Percentiles rank a stretch among this genome's conserved stretches.
Conservation (phyloP, 2,888 invertebrate genomes). For the Limnephilus lunatus region DNA sequence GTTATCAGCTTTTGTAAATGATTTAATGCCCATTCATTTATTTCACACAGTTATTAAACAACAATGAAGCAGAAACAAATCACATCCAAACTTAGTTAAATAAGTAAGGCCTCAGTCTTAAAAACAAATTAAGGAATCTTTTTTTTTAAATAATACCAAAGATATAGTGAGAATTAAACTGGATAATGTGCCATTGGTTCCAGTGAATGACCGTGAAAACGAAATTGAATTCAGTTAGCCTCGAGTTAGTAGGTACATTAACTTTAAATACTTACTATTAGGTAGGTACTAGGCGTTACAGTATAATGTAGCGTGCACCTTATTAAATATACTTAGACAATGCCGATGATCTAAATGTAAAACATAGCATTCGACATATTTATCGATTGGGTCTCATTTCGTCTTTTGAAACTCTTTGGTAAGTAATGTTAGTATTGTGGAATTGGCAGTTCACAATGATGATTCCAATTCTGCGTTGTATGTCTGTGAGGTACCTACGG, state of each 20-base stretch:
- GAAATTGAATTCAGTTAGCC: constrained; percentile 38
- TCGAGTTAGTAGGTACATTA: constrained; percentile 4
- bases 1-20: background rate
- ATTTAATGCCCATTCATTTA: background rate
- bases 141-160: background rate
- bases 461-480: too few relatives aligned
- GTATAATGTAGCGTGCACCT: background rate
- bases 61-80: background rate
- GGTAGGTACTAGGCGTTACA: background rate
- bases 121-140: background rate
- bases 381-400: too few relatives aligned
- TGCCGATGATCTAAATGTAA: background rate
- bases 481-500: too few relatives aligned
- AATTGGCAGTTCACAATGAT: too few relatives aligned
- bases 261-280: constrained; percentile 33
- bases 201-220: constrained; percentile 37
- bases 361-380: background rate
- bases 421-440: too few relatives aligned
- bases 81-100: background rate
- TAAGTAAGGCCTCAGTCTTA: background rate
- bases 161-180: constrained; percentile 12
- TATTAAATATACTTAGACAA: background rate
- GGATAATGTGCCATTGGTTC: constrained; percentile 23
- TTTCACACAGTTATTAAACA: background rate
- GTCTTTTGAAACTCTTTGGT: too few relatives aligned